Percentiles rank a stretch among this genome's conserved stretches.
These are phyloP conservation scores for Ammospiza maritima DNA, from an alignment of 2,797 vertebrate species.

Conservation along the genomic window DNA sequence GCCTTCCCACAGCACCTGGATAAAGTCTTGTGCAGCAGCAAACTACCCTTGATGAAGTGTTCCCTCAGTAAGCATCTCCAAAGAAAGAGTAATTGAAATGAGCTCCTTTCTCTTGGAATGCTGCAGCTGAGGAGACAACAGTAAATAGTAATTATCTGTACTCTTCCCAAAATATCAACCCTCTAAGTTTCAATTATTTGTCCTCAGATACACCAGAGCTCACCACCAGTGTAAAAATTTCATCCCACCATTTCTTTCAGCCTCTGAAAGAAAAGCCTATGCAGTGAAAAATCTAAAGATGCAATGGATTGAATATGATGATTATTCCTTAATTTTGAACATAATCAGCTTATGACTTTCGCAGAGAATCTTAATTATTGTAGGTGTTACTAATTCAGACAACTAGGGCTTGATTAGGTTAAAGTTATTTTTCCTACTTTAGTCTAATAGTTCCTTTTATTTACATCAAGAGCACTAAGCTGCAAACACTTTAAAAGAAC, in stretches of 20 bases:
- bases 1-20: background rate
- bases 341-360: constrained; percentile 11
- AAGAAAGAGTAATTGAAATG: background rate
- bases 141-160: constrained; percentile 34
- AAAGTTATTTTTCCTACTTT: constrained; percentile 40
- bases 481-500: background rate
- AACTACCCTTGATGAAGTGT: background rate
- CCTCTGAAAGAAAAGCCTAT: background rate
- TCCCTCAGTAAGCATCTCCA: background rate
- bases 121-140: constrained; percentile 29
- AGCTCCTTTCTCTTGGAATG: background rate
- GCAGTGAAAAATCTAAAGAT: background rate
- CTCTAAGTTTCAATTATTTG: constrained; percentile 1
- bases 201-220: background rate
- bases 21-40: background rate
- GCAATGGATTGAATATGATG: background rate
- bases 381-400: constrained; percentile 9
- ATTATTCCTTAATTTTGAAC: background rate
- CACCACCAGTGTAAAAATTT: background rate
- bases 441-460: constrained; percentile 1
- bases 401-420: constrained; percentile 53
- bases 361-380: constrained; percentile 27
- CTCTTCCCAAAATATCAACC: background rate
- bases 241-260: background rate
- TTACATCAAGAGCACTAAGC: background rate